These are phyloP conservation scores for Pao palembangensis DNA, from an alignment of 2,113 vertebrate genomes.

Conservation along the genomic window DNA sequence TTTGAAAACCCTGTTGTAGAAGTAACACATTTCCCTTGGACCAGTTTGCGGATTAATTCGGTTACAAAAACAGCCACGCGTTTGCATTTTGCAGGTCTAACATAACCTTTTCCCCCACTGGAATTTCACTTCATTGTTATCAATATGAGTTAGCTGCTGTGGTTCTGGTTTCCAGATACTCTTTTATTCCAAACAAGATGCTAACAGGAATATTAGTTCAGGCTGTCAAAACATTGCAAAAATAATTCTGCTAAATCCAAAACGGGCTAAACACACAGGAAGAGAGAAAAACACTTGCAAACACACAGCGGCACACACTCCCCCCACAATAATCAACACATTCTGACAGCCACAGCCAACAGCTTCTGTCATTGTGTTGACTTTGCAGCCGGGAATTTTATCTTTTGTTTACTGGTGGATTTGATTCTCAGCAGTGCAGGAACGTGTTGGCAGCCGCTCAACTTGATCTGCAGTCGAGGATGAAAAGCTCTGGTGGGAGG, in stretches of 20 bases:
- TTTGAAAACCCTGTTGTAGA: too few species aligned
- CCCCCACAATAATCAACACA: constrained; percentile 21
- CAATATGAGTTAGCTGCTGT: not conserved
- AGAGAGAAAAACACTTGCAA: constrained; percentile 4
- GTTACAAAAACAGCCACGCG: too few species aligned
- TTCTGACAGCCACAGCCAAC: constrained; percentile 22
- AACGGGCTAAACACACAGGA: not conserved
- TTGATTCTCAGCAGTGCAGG: constrained; percentile 42
- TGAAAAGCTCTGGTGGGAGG: constrained; percentile 53
- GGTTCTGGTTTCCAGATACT: not conserved
- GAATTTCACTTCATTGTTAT: not conserved
- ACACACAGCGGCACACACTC: constrained; percentile 1
- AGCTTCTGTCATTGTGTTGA: constrained; percentile 49
- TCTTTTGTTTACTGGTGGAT: constrained; percentile 63
- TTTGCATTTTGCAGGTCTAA: too few species aligned
- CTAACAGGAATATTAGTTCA: constrained; percentile 1
- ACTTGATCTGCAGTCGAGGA: constrained; percentile 61
- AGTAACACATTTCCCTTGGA: too few species aligned
- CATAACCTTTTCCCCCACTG: not conserved
- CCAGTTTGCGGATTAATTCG: too few species aligned
- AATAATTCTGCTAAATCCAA: constrained; percentile 4
- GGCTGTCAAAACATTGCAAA: constrained; percentile 5
- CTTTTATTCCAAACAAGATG: not conserved
- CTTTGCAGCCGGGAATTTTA: constrained; percentile 54
- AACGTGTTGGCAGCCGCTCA: constrained; percentile 59